A percentile compares a stretch with the other conserved stretches of the same genome.
phyloP scores from a whole-genome alignment of 2,113 vertebrate species.

The Beaufortia kweichowensis region DNA sequence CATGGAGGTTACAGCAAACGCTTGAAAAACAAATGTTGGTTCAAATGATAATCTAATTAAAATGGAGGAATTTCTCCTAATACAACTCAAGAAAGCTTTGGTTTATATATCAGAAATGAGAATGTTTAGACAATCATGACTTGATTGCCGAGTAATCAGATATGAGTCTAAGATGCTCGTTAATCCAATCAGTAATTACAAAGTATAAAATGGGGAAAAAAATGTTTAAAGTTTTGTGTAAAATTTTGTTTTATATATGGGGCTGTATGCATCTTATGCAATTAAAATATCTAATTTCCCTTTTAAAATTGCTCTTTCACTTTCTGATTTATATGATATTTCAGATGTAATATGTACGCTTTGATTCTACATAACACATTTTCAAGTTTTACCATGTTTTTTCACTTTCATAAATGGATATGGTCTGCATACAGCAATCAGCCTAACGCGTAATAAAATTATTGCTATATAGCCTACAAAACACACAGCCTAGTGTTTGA shows the following conservation, averaged over 20 bases:
- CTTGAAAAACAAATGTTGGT: conserved; percentile 68
- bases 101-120: conserved; percentile 10
- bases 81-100: conserved; percentile 52
- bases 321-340: neutral
- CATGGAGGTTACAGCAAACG: conserved; percentile 61
- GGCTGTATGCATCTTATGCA: neutral
- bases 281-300: neutral
- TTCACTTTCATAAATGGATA: neutral
- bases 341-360: no score
- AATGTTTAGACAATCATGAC: neutral
- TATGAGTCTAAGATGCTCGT: neutral
- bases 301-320: neutral
- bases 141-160: neutral
- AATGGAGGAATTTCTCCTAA: conserved; percentile 47
- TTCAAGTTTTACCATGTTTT: neutral
- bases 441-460: neutral
- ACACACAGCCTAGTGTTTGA: conserved; percentile 22
- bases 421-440: conserved; percentile 7
- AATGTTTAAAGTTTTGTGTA: no score
- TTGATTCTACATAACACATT: neutral
- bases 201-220: neutral
- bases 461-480: conserved; percentile 11
- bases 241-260: neutral
- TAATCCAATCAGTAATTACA: neutral
- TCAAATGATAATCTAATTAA: conserved; percentile 65